phyloP scores from a whole-genome alignment of 2,113 vertebrate species.

The Gallinago media region DNA sequence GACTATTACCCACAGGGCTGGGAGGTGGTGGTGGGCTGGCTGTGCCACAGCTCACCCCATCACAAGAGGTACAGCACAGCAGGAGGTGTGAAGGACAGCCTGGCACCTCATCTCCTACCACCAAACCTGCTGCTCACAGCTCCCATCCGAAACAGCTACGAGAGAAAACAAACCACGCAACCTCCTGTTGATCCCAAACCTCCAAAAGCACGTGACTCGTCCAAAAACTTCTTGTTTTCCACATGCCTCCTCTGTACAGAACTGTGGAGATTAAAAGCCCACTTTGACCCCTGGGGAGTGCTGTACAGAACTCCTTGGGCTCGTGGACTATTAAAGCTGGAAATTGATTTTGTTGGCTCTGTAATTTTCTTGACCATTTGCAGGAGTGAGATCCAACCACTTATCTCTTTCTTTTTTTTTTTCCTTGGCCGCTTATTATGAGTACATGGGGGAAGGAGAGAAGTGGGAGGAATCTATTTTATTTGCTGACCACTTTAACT shows the following conservation, averaged over 20 bases:
- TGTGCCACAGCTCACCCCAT: not conserved
- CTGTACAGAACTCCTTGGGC: not conserved
- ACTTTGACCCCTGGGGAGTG: not conserved
- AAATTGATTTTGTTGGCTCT: conserved; percentile 22
- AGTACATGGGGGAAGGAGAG: not conserved
- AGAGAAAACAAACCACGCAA: not conserved
- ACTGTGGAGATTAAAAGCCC: not conserved
- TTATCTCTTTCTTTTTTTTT: not conserved
- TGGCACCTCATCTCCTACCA: not conserved
- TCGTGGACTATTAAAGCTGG: not conserved
- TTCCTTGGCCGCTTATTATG: not conserved
- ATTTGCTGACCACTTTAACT: conserved; percentile 35
- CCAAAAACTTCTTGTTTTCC: not conserved
- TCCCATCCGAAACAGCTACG: rapidly evolving
- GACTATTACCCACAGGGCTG: not conserved
- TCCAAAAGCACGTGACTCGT: rapidly evolving
- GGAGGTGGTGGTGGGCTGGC: rapidly evolving
- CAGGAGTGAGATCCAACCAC: conserved; percentile 1
- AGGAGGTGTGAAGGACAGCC: not conserved
- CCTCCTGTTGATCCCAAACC: conserved; percentile 8
- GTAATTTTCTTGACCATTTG: conserved; percentile 37
- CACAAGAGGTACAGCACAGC: not conserved
- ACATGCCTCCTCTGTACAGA: not conserved
- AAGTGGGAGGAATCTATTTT: conserved; percentile 66
- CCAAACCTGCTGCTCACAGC: not conserved